phyloP scores from a whole-genome alignment of 2,888 invertebrate species.

The Athalia cordata region DNA sequence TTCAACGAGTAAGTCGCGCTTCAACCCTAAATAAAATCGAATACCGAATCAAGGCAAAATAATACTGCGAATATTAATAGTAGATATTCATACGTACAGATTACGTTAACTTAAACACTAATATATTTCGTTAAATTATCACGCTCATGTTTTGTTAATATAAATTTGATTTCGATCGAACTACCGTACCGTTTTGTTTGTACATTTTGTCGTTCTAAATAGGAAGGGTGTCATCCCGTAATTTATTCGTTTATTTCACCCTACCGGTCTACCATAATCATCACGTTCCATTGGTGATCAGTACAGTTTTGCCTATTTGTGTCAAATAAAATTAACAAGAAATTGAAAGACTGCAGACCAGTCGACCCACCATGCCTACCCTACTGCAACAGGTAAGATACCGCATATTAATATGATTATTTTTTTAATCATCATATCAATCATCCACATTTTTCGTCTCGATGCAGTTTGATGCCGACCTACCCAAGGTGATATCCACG shows the following conservation, averaged over 20 bases:
- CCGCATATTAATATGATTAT: neutral
- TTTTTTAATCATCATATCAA: neutral
- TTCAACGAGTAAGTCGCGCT: neutral
- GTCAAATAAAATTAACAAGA: constrained; percentile 4
- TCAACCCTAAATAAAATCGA: too few relatives aligned
- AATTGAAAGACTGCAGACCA: neutral
- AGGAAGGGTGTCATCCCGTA: too few relatives aligned
- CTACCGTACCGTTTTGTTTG: neutral
- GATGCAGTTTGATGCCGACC: neutral
- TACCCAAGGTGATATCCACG: constrained; percentile 11
- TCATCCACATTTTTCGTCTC: neutral
- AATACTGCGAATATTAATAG: too few relatives aligned
- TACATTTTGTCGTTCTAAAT: neutral
- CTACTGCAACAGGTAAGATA: constrained; percentile 64
- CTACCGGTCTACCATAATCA: too few relatives aligned
- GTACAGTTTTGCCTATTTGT: neutral
- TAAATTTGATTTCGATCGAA: neutral
- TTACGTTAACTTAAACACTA: neutral
- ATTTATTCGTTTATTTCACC: too few relatives aligned
- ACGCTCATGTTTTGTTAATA: neutral
- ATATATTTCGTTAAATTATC: neutral
- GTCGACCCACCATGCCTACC: constrained; percentile 58
- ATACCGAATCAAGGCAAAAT: too few relatives aligned
- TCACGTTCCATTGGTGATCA: too few relatives aligned
- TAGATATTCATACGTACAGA: too few relatives aligned